phyloP scores from a whole-genome alignment of 1,140 invertebrate genomes.

The Drosophila sucinea region DNA sequence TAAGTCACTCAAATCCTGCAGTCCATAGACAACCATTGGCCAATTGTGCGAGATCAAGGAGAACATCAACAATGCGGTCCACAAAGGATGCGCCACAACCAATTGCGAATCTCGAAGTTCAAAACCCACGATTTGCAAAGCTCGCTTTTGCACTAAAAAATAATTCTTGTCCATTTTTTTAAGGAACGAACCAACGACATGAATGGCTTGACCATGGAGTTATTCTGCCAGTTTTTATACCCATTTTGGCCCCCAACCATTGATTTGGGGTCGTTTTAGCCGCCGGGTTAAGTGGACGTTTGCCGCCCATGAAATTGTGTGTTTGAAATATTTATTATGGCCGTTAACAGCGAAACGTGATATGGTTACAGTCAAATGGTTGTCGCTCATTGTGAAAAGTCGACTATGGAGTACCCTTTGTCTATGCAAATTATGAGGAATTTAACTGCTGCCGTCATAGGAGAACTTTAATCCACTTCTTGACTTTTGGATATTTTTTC shows the following conservation, averaged over 20 bases:
- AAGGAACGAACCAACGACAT: neutral
- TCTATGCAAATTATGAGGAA: neutral
- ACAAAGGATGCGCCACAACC: conserved; percentile 34
- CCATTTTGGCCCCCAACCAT: neutral
- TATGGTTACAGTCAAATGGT: conserved; percentile 46
- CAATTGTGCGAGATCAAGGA: conserved; percentile 42
- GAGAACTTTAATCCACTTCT: no score
- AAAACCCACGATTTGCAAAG: conserved; percentile 46
- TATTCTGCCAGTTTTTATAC: conserved; percentile 14
- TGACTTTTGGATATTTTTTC: no score
- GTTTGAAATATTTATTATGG: conserved; percentile 29
- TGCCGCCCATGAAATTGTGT: conserved; percentile 32
- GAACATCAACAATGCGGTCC: conserved; percentile 30
- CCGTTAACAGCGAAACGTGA: conserved; percentile 70
- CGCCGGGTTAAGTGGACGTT: conserved; percentile 25
- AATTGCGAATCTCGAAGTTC: conserved; percentile 17
- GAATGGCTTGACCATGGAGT: neutral
- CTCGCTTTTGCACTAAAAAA: conserved; percentile 46
- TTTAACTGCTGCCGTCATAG: no score
- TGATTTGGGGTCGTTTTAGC: conserved; percentile 12
- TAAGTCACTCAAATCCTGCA: conserved; percentile 40
- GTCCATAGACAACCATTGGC: conserved; percentile 46
- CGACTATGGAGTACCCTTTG: neutral
- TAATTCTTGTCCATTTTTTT: conserved; percentile 40
- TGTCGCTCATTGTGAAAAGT: neutral